Evolutionary conservation across 2,113 vertebrate genomes (phyloP).

Genomic region (Silurus glanis): DNA sequence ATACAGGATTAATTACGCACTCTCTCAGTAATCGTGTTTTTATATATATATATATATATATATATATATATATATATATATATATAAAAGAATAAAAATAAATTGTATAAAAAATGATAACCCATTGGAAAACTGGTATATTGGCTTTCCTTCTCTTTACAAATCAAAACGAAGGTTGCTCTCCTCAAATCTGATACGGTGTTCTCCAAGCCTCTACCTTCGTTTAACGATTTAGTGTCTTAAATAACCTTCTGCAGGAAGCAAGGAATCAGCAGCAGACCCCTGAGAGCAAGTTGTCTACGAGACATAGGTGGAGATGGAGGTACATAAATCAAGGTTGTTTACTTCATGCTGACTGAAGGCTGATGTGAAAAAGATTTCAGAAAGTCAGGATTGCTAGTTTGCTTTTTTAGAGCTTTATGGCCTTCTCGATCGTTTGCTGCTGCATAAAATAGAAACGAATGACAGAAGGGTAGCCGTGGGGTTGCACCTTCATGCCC

Average conservation of each 20-base stretch:
- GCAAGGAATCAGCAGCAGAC: background rate
- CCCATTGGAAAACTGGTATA: too few species aligned
- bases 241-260: background rate
- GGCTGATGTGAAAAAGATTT: background rate
- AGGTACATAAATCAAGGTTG: background rate
- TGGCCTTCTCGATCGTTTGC: background rate
- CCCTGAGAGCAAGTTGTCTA: background rate
- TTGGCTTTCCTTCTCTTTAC: too few species aligned
- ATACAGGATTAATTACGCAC: background rate
- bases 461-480: background rate
- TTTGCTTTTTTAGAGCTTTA: background rate
- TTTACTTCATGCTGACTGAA: background rate
- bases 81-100: too few species aligned
- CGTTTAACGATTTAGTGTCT: background rate
- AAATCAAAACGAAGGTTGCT: background rate
- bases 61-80: too few species aligned
- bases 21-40: background rate
- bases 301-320: background rate
- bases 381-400: background rate
- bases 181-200: background rate
- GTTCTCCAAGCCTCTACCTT: background rate
- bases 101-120: too few species aligned
- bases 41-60: background rate
- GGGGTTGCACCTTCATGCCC: constrained; percentile 28
- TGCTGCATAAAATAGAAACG: background rate